Base-by-base conservation (phyloP, 2,113 vertebrate species). In the Seriola aureovittata region DNA sequence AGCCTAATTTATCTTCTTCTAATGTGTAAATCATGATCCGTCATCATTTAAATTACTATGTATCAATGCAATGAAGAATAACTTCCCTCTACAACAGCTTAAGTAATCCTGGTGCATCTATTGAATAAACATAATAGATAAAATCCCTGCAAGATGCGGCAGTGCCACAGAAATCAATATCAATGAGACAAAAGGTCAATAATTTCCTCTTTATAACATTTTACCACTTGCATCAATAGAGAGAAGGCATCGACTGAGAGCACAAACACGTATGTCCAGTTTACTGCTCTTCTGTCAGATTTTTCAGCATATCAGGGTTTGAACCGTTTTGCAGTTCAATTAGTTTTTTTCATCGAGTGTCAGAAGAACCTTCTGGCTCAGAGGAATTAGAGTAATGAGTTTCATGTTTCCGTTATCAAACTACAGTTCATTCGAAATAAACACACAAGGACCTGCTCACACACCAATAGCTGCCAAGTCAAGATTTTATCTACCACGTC, bases 161-260 rank as follows among this genome's bases (percentile, higher is more conserved):
- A 40, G 38, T 40, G 29, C 70, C 57, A 68, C 59, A 62, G 2
- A 58, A 69, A 85, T 81, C 74, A 44, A 80, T 84, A 69, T 55
- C 40, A 78, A n/a, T 10, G 9, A 52, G 36, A 55, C 71, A 73
- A 68, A 1, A 79, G 72, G 42, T 85, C 32, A 29, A 65, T 73
- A 38, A 36, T 59, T 17, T 25, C 34, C 52, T 52, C 9, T 79
- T 68, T 63, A 57, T 34, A 57, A 77, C 46, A 63, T 59, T 78
- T 82, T 36, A 67, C 65, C 40, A 68, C 2, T 42, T 70, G 29
- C 58, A 55, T 68, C 44, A 63, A 73, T 69, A 1, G 44, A 42
- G 25, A 29, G 57, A 54, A 19, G 46, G 25, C 8, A 54, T 29
- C 1, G 11, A 48, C 21, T 50, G 12, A 38, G 13, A 64, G 55